phyloP scores from a whole-genome alignment of 2,888 invertebrate genomes.

The Apodemia mormo region DNA sequence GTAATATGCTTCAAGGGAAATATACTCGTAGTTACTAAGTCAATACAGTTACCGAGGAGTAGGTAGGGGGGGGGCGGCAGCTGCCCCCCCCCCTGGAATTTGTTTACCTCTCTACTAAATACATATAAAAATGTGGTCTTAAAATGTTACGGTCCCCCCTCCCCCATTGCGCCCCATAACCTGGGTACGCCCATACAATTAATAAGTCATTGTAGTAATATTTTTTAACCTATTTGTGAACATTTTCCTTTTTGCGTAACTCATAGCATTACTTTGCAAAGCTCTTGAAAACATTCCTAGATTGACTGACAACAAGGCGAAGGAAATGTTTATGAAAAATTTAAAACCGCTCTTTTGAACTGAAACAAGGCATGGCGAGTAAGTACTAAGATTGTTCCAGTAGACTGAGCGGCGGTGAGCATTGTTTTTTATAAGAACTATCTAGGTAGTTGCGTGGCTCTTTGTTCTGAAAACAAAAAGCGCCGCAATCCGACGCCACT shows the following conservation, averaged over 20 bases:
- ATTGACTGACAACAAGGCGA: constrained; percentile 19
- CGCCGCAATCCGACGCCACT: constrained; percentile 52
- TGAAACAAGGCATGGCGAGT: constrained; percentile 19
- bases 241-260: background rate
- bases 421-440: constrained; percentile 53
- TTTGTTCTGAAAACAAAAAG: constrained; percentile 62
- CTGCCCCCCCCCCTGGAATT: no score
- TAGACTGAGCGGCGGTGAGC: constrained; percentile 41
- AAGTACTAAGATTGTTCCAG: constrained; percentile 44
- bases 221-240: background rate
- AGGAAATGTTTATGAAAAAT: constrained; percentile 24
- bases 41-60: no score
- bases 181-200: no score
- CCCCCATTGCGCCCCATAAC: no score
- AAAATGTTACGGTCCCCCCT: no score
- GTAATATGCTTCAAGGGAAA: no score
- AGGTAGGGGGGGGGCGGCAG: no score
- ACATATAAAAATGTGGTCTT: no score
- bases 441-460: constrained; percentile 51
- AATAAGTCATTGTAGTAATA: background rate
- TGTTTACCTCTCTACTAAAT: no score
- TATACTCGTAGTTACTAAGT: no score
- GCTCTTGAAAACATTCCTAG: background rate
- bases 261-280: background rate
- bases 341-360: constrained; percentile 20